Percentiles rank a stretch among this genome's conserved stretches.
Conservation (phyloP, 1,140 invertebrate genomes). For the Aphidius ervi region DNA sequence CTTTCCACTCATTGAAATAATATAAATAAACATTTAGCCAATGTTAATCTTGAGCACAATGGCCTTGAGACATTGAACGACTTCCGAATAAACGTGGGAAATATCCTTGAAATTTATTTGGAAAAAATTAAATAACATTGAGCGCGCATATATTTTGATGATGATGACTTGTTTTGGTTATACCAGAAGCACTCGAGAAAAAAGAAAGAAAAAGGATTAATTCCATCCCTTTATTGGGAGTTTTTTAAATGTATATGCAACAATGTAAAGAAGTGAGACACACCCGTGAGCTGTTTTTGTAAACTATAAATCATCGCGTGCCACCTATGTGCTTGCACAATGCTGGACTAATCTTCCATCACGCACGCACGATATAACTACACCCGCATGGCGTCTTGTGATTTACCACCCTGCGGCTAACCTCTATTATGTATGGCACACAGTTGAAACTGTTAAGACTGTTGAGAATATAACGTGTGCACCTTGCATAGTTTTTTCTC, state of each 20-base stretch:
- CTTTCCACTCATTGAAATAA: no score
- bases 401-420: slow-evolving; percentile 53
- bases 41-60: no score
- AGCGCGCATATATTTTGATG: not conserved
- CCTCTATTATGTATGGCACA: slow-evolving; percentile 52
- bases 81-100: slow-evolving; percentile 12
- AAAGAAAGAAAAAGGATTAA: not conserved
- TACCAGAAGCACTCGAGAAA: not conserved
- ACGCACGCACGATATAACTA: slow-evolving; percentile 52
- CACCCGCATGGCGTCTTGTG: slow-evolving; percentile 52
- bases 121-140: no score
- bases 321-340: slow-evolving; percentile 48
- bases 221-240: no score
- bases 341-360: slow-evolving; percentile 52
- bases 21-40: no score
- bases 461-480: slow-evolving; percentile 42
- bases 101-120: not conserved
- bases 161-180: not conserved
- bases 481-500: slow-evolving; percentile 35
- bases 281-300: slow-evolving; percentile 37
- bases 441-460: slow-evolving; percentile 39
- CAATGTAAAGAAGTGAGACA: slow-evolving; percentile 6
- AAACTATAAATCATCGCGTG: slow-evolving; percentile 49
- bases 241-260: no score
- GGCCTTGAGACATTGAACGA: not conserved